Conservation (phyloP, 2,888 invertebrate genomes). For the Lottia scabra region DNA sequence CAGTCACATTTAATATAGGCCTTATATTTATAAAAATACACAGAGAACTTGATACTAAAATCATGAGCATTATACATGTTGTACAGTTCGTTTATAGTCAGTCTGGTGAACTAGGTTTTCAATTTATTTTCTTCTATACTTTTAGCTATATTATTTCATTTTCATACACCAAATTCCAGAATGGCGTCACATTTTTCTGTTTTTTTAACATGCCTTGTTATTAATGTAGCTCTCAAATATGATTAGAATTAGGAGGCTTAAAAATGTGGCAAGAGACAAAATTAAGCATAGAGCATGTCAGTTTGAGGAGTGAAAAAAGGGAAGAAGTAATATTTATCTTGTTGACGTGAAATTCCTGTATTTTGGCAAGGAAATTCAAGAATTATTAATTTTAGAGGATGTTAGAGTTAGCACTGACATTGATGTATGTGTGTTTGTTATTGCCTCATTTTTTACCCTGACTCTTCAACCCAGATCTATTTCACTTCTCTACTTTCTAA, state of each 20-base stretch:
- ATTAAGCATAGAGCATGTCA: background rate
- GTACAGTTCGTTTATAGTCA: no score
- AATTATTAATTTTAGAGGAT: slow-evolving; percentile 4
- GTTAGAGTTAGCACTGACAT: background rate
- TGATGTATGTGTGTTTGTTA: slow-evolving; percentile 2
- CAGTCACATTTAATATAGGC: no score
- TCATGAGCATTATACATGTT: no score
- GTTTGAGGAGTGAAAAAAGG: background rate
- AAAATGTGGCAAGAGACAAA: background rate
- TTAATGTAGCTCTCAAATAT: background rate
- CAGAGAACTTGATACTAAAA: no score
- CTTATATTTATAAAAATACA: no score
- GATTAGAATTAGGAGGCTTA: background rate
- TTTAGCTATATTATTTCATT: no score
- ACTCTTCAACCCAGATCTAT: background rate
- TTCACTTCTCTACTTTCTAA: background rate
- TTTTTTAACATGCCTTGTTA: no score
- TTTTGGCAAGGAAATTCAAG: slow-evolving; percentile 4
- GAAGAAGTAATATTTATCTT: background rate
- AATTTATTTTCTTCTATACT: no score
- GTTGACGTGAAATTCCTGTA: background rate
- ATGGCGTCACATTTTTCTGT: no score
- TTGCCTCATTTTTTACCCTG: background rate
- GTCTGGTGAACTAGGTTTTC: no score
- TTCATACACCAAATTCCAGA: no score